These are phyloP conservation scores for Leuctra nigra DNA, from an alignment of 2,888 invertebrate genomes.

Conservation along the genomic window DNA sequence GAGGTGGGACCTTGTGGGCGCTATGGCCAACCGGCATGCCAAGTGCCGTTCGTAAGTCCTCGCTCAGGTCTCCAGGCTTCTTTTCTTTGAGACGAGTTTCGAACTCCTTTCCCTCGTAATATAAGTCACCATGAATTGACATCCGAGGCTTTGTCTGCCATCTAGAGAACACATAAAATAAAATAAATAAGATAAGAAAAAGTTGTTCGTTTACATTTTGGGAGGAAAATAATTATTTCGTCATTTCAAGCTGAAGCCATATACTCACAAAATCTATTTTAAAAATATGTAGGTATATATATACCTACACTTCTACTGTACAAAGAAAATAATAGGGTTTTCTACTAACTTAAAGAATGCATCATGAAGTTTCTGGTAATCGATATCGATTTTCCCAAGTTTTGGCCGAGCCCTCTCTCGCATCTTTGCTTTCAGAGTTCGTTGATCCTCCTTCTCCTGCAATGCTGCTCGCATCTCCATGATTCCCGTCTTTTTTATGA, in stretches of 20 bases:
- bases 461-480: slow-evolving; percentile 99
- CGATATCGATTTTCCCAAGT: slow-evolving; percentile 98
- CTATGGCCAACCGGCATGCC: slow-evolving; percentile 98
- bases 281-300: too few relatives aligned
- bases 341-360: slow-evolving; percentile 84
- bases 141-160: slow-evolving; percentile 99
- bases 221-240: too few relatives aligned
- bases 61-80: slow-evolving; percentile 95
- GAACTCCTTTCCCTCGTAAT: slow-evolving; percentile 98
- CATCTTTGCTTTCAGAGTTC: slow-evolving; percentile 95
- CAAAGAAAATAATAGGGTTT: not conserved
- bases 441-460: slow-evolving; percentile 94
- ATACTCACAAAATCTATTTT: too few relatives aligned
- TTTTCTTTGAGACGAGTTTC: slow-evolving; percentile 96
- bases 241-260: too few relatives aligned
- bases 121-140: slow-evolving; percentile 98
- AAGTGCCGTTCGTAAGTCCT: slow-evolving; percentile 90
- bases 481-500: slow-evolving; percentile 98
- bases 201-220: too few relatives aligned
- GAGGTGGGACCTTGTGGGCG: slow-evolving; percentile 56
- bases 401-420: slow-evolving; percentile 94
- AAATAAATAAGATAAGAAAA: too few relatives aligned
- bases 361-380: slow-evolving; percentile 98
- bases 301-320: too few relatives aligned
- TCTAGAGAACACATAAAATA: slow-evolving; percentile 48